Percentiles rank a stretch among this genome's conserved stretches.
These are phyloP conservation scores for Dicyrtoma fusca DNA, from an alignment of 2,888 invertebrate genomes.

Conservation along the genomic window DNA sequence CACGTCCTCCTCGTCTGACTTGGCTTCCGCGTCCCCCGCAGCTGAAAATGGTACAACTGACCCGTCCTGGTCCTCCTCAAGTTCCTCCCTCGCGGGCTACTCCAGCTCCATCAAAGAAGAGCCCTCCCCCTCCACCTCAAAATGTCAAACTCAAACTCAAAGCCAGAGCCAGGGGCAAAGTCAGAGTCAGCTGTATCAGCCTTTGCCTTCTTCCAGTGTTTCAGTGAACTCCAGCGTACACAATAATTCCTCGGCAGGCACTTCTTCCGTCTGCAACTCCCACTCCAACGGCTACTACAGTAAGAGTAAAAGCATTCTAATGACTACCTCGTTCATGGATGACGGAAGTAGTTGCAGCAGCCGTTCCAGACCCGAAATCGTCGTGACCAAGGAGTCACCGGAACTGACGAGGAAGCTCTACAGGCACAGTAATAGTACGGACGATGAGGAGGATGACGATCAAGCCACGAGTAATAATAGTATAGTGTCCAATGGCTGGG, in stretches of 20 bases:
- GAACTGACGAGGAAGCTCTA: conserved; percentile 33
- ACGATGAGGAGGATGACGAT: conserved; percentile 37
- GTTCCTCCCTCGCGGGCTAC: conserved; percentile 50
- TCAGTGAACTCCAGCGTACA: neutral
- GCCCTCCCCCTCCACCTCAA: conserved; percentile 16
- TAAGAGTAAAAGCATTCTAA: conserved; percentile 15
- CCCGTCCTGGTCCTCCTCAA: conserved; percentile 55
- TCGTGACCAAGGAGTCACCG: conserved; percentile 52
- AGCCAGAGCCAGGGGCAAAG: conserved; percentile 1
- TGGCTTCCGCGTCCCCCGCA: conserved; percentile 53
- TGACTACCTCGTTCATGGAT: conserved; percentile 20
- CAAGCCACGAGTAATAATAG: conserved; percentile 30
- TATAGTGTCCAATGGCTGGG: conserved; percentile 36
- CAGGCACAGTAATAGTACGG: conserved; percentile 19
- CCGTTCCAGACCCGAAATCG: conserved; percentile 47
- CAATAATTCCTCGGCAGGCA: neutral
- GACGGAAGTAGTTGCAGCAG: neutral
- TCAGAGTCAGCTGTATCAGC: conserved; percentile 1
- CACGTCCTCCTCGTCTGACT: conserved; percentile 51
- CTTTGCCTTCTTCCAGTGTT: neutral
- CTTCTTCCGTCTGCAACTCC: neutral
- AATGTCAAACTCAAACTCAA: conserved; percentile 11
- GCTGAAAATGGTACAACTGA: conserved; percentile 55
- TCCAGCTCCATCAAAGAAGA: conserved; percentile 44
- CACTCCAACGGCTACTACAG: neutral